These are phyloP conservation scores for Drosophila pseudotalamancana DNA, from an alignment of 2,888 invertebrate species.

Conservation along the genomic window DNA sequence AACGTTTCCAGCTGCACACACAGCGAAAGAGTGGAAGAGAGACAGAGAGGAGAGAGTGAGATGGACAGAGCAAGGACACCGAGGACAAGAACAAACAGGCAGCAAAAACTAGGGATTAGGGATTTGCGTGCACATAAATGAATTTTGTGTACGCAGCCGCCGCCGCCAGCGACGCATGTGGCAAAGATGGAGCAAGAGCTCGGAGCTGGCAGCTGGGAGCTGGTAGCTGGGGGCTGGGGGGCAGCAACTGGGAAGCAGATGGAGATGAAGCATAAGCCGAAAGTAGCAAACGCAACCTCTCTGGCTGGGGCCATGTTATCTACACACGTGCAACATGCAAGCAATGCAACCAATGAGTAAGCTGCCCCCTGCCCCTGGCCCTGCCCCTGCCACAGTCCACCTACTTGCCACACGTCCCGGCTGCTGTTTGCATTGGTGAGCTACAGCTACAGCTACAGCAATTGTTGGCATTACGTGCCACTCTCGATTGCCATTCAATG, in stretches of 20 bases:
- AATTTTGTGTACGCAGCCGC: conserved; percentile 75
- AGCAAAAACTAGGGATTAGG: conserved; percentile 78
- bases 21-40: not conserved
- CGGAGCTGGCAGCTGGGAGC: too few relatives aligned
- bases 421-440: conserved; percentile 69
- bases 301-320: conserved; percentile 52
- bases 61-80: conserved; percentile 5
- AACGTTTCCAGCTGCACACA: conserved; percentile 66
- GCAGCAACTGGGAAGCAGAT: conserved; percentile 2
- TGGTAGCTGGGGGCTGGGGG: not conserved
- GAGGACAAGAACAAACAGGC: conserved; percentile 61
- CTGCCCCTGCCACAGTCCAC: too few relatives aligned
- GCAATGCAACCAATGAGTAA: conserved; percentile 64
- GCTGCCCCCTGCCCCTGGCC: conserved; percentile 1
- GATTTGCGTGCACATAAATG: conserved; percentile 79
- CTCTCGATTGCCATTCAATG: conserved; percentile 80
- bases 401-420: conserved; percentile 12
- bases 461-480: conserved; percentile 82
- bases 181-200: not conserved
- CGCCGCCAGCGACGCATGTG: conserved; percentile 18
- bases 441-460: conserved; percentile 65
- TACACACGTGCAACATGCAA: conserved; percentile 76
- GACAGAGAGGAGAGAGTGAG: not conserved
- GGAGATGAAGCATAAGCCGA: conserved; percentile 18
- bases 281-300: conserved; percentile 20